Base-by-base conservation (phyloP, 2,888 invertebrate genomes). In the Platycnemis pennipes region DNA sequence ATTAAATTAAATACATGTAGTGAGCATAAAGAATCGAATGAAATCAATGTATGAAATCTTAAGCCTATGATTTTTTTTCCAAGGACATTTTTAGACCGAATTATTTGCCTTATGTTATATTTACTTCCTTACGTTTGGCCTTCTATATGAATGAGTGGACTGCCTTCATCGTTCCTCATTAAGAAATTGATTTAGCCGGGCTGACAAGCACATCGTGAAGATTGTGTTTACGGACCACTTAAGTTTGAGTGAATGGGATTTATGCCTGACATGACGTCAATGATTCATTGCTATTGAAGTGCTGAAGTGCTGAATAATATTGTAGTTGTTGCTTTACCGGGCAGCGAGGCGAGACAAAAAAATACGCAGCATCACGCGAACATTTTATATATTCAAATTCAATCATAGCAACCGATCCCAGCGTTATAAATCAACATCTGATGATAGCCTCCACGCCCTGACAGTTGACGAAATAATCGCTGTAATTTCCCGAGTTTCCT, bases 361-460 rank as follows among this genome's bases (percentile, higher is more conserved):
- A 19, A n/a, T 53, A 63, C 22, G 8, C 26, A 22, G 63, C 63
- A 63, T 63, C 63, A 7, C 49, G 11, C 5, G 63, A 63, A 3
- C 63, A 63, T 26, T 63, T 63, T 63, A 63, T 63, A 63, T n/a
- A 63, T 63, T 63, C 63, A 63, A 63, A 63, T 63, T 63, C 63
- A 63, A 63, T 63, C 63, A 63, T 63, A 63, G 63, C 63, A 22
- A 26, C 26, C 63, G 63, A 56, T n/a, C 63, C 63, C n/a, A 22
- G 7, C 22, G 26, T 26, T 63, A 63, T 63, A 63, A 63, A 63
- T 63, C 63, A 63, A 22, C 63, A 22, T 63, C n/a, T 63, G 63
- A 63, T 63, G 63, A n/a, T 5, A 8, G n/a, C n/a, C 63, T 26
- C 63, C 63, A 26, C 63, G n/a, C 63, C n/a, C 63, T n/a, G 63